Evolutionary conservation across 64 coral and sea anemone genomes (phyloP).

Genomic region (Acropora tenuis): DNA sequence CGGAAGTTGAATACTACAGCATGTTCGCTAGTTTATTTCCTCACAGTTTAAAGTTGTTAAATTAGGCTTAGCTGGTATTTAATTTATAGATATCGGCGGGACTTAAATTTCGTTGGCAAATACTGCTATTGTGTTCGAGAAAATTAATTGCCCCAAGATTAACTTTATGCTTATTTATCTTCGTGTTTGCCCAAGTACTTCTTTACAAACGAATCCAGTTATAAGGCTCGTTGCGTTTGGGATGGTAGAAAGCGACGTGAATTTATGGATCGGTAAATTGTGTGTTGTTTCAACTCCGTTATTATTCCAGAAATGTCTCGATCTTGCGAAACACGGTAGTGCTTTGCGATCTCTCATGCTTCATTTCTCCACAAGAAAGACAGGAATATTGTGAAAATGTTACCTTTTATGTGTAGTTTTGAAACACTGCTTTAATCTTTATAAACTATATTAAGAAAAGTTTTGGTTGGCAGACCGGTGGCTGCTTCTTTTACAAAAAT

Average conservation of each 20-base stretch:
- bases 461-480: background rate
- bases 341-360: background rate
- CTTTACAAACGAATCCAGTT: background rate
- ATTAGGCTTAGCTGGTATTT: background rate
- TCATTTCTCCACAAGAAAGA: background rate
- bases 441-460: background rate
- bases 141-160: conserved; percentile 5
- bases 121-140: background rate
- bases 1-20: background rate
- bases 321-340: background rate
- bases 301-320: background rate
- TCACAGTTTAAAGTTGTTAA: background rate
- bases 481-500: background rate
- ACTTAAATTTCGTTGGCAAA: conserved; percentile 1
- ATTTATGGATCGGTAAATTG: no score
- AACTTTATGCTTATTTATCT: background rate
- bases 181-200: background rate
- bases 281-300: background rate
- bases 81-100: background rate
- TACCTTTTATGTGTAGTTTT: background rate
- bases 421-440: no score
- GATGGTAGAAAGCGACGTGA: no score
- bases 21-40: background rate
- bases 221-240: background rate
- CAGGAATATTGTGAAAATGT: background rate